Base-by-base conservation (phyloP, 2,888 invertebrate genomes). In the Tenthredo mesomela region DNA sequence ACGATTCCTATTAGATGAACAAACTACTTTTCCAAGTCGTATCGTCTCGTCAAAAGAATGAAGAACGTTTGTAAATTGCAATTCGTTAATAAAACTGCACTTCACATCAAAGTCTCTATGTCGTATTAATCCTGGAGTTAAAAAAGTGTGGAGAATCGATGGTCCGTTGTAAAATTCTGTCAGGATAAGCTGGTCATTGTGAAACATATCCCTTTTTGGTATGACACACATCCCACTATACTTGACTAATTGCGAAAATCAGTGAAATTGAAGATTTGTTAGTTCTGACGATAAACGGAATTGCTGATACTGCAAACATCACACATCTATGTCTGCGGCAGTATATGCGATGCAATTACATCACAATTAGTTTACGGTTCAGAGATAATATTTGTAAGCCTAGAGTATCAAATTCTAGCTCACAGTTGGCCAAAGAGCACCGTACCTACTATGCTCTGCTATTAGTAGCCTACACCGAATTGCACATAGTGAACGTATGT, bases 301-400 rank as follows among this genome's bases (percentile, higher is more conserved):
- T 67, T 15, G 29, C 18, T 33, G 33, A 67, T 18, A 15, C 21
- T 18, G 25, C 1, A 18, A 33, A 67, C 67, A 33, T 67, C 33
- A 18, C 73, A n/a, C 12, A 73, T 61, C 61, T 12, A 25, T 10
- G 43, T 40, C n/a, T 43, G 33, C 33, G 21, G 12, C 37, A 43
- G 4, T 10, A 10, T 25, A n/a, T 43, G 10, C 61, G 21, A 80
- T 65, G 61, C 61, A 80, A 80, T 80, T 61, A 80, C 40, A 40
- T 61, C 61, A 61, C 43, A 9, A 61, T 80, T 40, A 80, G 61
- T 61, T 80, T 40, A 61, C 58, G 58, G 80, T 37, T 40, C 80
- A 61, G 37, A 37, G 58, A 40, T 80, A 25, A 77, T 54, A 54
- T 77, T 77, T 77, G 77, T 54, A 18, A 54, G 77, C 50, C 54